Evolutionary conservation across 1,140 invertebrate species (phyloP), one percentile per base, ranked within the genome.

Genomic region (Geopemphigus sp.): DNA sequence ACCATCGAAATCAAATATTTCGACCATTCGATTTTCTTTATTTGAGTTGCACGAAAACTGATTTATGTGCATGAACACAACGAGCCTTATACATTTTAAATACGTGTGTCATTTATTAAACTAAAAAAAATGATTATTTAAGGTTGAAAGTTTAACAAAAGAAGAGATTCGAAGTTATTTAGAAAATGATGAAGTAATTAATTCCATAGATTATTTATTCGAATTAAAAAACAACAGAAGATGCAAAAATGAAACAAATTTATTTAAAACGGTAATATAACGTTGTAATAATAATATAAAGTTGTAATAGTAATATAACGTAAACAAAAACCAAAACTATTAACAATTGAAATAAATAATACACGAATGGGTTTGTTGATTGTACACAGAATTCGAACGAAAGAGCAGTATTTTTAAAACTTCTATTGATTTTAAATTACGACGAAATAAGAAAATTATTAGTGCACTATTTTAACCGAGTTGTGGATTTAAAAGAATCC

Each of bases 151-250:
- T 78, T 63, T 78, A 63, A 50, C 22, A 0, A 78, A 78, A 63
- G 57, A 29, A 63, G 74, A 78, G 15, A 61, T 78, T 26, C 53
- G 56, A 50, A 63, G 26, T 50, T 78, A 78, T 61, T 78, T 78
- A 29, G 74, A 78, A 78, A 78, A 78, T 19, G 57, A 78, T n/a
- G 74, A 78, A 78, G 39, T 22, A 39, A 63, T 78, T 78, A 39
- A 63, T 26, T 26, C 57, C 5, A n/a, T 78, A 26, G 74, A 78
- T 26, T 61, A 78, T 61, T 78, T 78, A 78, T 63, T 78, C 24
- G 74, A 78, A 78, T 63, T 78, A 47, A 78, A 63, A 61, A 78
- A 78, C 26, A 63, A 63, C 26, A 29, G 53, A 72, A 11, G 19
- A 14, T 17, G 10, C 57, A 78, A 61, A 14, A 61, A 39, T 47